phyloP scores from a whole-genome alignment of 2,797 vertebrate genomes.

The Sebastes hopkinsi region DNA sequence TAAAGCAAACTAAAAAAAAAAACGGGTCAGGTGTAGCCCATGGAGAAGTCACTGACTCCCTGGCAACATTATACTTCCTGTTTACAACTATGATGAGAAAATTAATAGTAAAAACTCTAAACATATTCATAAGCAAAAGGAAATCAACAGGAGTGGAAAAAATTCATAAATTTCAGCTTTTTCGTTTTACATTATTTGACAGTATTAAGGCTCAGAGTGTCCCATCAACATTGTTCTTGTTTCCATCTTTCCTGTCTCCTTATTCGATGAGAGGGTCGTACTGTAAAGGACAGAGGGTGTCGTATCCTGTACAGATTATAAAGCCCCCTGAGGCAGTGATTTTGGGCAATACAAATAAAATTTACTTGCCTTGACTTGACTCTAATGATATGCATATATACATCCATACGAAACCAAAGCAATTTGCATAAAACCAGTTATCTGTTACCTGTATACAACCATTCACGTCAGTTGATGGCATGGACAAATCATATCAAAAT shows the following conservation, averaged over 20 bases:
- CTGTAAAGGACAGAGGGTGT: too few relatives aligned
- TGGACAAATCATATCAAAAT: too few relatives aligned
- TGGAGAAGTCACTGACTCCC: background rate
- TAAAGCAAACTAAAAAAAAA: background rate
- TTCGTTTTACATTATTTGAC: background rate
- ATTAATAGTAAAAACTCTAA: background rate
- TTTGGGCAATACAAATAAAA: too few relatives aligned
- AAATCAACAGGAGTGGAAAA: background rate
- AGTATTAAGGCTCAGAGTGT: background rate
- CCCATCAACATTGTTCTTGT: background rate
- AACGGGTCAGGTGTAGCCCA: background rate
- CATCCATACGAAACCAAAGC: too few relatives aligned
- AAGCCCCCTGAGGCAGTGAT: too few relatives aligned
- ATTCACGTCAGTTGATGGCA: background rate
- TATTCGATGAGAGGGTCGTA: too few relatives aligned
- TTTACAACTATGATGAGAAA: background rate
- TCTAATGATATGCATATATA: too few relatives aligned
- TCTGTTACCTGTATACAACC: background rate
- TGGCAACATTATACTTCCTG: background rate
- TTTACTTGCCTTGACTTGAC: too few relatives aligned
- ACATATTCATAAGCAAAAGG: background rate
- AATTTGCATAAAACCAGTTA: too few relatives aligned
- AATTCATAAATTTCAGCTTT: background rate
- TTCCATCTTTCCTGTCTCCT: too few relatives aligned
- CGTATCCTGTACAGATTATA: too few relatives aligned